phyloP scores from a whole-genome alignment of 2,797 vertebrate species.

The Poeciliopsis turneri region DNA sequence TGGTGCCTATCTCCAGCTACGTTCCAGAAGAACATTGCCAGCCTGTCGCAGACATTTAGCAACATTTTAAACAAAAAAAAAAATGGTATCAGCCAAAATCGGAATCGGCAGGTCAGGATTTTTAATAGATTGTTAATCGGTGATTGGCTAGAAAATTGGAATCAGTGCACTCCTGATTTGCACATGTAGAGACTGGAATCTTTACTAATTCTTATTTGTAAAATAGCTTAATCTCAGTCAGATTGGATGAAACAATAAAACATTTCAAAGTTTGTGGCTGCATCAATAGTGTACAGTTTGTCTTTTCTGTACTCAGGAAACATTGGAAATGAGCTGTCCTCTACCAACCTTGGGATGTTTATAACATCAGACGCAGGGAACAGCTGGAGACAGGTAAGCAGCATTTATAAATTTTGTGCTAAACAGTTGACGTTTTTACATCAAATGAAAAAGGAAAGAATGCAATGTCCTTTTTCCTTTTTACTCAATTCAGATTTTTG shows the following conservation, averaged over 20 bases:
- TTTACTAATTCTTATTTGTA: neutral
- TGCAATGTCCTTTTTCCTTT: conserved; percentile 37
- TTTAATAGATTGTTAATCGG: too few relatives aligned
- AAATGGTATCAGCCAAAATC: too few relatives aligned
- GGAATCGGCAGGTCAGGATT: too few relatives aligned
- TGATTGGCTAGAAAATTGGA: too few relatives aligned
- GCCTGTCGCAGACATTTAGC: too few relatives aligned
- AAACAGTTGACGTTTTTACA: conserved; percentile 13
- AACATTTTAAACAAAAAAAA: too few relatives aligned
- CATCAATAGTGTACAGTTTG: neutral
- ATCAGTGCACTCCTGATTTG: neutral
- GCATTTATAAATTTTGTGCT: conserved; percentile 7
- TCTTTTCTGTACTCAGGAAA: conserved; percentile 81
- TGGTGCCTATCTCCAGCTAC: too few relatives aligned
- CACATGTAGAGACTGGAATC: neutral
- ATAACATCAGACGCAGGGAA: conserved; percentile 95
- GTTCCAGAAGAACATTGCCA: too few relatives aligned
- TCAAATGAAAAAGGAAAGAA: conserved; percentile 1
- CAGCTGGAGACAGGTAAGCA: conserved; percentile 93
- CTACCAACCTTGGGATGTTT: conserved; percentile 89
- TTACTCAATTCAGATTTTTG: conserved; percentile 85
- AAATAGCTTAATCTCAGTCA: neutral
- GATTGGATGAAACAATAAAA: neutral
- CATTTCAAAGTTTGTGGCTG: neutral
- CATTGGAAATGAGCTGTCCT: conserved; percentile 89